These are phyloP conservation scores for Caerostris extrusa DNA, from an alignment of 1,140 invertebrate species.

Conservation along the genomic window DNA sequence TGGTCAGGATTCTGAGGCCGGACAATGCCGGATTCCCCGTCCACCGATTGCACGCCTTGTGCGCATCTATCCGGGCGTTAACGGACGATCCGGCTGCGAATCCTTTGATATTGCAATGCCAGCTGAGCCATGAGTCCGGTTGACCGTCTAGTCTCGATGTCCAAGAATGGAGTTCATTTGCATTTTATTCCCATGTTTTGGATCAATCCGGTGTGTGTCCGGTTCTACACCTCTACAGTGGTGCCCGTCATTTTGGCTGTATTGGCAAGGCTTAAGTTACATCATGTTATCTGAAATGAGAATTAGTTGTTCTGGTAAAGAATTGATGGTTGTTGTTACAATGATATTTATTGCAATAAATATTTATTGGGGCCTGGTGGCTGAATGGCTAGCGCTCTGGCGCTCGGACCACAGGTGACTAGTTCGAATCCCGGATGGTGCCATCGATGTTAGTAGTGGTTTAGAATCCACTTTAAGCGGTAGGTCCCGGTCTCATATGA, in stretches of 20 bases:
- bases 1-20: neutral
- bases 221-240: neutral
- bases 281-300: neutral
- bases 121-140: neutral
- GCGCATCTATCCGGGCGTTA: slow-evolving; percentile 10
- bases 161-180: slow-evolving; percentile 21
- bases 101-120: slow-evolving; percentile 38
- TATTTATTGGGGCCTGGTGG: too few relatives aligned
- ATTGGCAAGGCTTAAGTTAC: neutral
- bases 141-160: neutral
- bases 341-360: too few relatives aligned
- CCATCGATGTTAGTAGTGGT: too few relatives aligned
- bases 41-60: slow-evolving; percentile 9
- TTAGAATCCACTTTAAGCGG: too few relatives aligned
- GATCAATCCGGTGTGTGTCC: neutral
- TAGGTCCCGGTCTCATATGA: too few relatives aligned
- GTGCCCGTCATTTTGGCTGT: neutral
- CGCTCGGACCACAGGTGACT: too few relatives aligned
- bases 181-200: slow-evolving; percentile 28
- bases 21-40: neutral
- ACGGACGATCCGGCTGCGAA: neutral
- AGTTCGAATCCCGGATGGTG: too few relatives aligned
- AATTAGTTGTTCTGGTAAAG: neutral
- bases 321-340: neutral
- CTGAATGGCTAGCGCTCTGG: too few relatives aligned